phyloP scores from a whole-genome alignment of 2,113 vertebrate genomes.

The Parus major region DNA sequence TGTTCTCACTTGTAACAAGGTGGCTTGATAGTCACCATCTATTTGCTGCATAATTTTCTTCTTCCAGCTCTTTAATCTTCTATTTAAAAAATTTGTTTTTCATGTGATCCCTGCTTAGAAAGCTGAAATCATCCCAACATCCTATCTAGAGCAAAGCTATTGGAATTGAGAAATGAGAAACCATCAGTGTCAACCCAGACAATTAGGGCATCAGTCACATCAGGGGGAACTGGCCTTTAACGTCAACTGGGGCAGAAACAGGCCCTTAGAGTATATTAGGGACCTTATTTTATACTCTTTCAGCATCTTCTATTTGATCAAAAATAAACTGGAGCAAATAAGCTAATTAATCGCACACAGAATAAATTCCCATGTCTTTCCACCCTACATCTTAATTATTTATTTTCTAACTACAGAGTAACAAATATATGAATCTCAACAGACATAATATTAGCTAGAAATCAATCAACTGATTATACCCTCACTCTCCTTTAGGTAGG shows the following conservation, averaged over 20 bases:
- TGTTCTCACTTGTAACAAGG: background rate
- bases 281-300: background rate
- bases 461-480: slow-evolving; percentile 34
- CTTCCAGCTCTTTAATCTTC: background rate
- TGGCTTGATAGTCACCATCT: background rate
- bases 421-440: background rate
- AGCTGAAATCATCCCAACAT: slow-evolving; percentile 12
- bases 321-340: slow-evolving; percentile 47
- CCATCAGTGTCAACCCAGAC: slow-evolving; percentile 34
- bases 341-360: slow-evolving; percentile 59
- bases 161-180: slow-evolving; percentile 56
- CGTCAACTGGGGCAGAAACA: slow-evolving; percentile 16
- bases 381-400: slow-evolving; percentile 54
- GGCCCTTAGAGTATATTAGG: slow-evolving; percentile 46
- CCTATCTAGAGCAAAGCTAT: slow-evolving; percentile 24
- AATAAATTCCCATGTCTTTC: slow-evolving; percentile 53
- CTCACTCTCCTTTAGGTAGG: background rate
- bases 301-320: slow-evolving; percentile 56
- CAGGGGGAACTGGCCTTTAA: slow-evolving; percentile 23
- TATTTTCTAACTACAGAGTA: slow-evolving; percentile 64
- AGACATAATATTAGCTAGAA: slow-evolving; percentile 37
- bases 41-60: background rate
- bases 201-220: slow-evolving; percentile 21
- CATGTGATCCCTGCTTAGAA: background rate
- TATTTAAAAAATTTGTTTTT: slow-evolving; percentile 17